Base-by-base conservation (phyloP, 1,140 invertebrate species). In the Papilio machaon region DNA sequence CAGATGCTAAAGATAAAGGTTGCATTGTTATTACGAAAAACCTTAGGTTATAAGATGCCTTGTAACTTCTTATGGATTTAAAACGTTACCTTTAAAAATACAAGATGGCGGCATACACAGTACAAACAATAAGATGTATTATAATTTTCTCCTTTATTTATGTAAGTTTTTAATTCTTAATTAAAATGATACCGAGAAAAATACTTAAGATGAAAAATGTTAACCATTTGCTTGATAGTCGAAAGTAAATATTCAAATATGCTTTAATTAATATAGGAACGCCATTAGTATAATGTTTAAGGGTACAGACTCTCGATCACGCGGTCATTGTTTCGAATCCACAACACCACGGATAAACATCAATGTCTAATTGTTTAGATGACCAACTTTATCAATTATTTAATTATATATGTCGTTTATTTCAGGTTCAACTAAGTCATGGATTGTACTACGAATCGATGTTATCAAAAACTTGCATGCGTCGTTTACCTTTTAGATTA, bases 341-440 rank as follows among this genome's bases (percentile, higher is more conserved):
- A 30, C 23, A 30, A 30, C 2, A 30, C 38, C 1, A 43, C 4
- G 10, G 10, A 49, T 13, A 10, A 49, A 49, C 47, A 49, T 49
- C 10, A 10, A 6, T 43, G 38, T 43, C 38, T 7, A 43, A 6
- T 43, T 6, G 7, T 2, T 7, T 6, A 43, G 38, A 43, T 43
- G 38, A 43, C 38, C 4, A 43, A 43, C 38, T 43, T 43, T 49
- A 49, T 19, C 6, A 19, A 47, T 19, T 77, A 30, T 46, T 49
- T 49, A 82, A 80, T 30, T 64, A 6, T 70, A 73, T 79, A 43
- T 43, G 58, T 54, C 19, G 38, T 43, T 30, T 75, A 80, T 84
- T 80, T 74, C 90, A 93, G 91, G 79, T 89, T 19, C 52, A 82
- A 9, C 52, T 79, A 81, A 80, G 82, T 15, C 38, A 85, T 30